Evolutionary conservation across 2,888 invertebrate species (phyloP), one percentile per base, ranked within the genome.

Genomic region (Ophion ellenae): DNA sequence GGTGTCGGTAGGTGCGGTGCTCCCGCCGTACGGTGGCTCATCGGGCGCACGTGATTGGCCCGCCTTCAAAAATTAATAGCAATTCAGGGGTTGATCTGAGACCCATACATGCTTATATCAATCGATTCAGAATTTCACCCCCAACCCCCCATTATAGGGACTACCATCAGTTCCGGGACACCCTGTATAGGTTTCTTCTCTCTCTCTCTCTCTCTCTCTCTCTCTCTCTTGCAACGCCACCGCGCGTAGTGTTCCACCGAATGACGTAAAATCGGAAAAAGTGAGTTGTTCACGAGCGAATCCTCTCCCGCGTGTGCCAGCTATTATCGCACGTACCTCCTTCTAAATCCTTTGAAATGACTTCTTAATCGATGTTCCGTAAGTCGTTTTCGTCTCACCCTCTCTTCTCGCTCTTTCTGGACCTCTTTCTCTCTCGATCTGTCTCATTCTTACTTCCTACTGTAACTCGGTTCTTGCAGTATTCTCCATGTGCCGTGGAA

Each of bases 311-410:
- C 45, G 10, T 11, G 59, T 64, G 17, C 82, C 57, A 32, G 64
- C 61, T 67, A 59, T 82, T 80, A 75, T 75, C 57, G 80, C 85
- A 90, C 87, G 28, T 53, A 28, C 67, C 11, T 59, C 75, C 81
- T 84, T 84, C 78, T 83, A 87, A 85, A 87, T 87, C 84, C 86
- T 81, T 6, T 6, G 45, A 66, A 90, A 91, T 86, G 89, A 89
- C 89, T 89, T 90, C 91, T 92, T 92, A 90, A 92, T 92, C 92
- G 90, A 90, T 91, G 90, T 90, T 87, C 85, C 61, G 84, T 87
- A 89, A 66, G 45, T 89, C 88, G 40, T 17, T 24, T 64, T n/a
- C n/a, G 28, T 10, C 32, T 45, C 28, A 24, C 45, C 9, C 45
- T 45, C 63, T 45, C 63, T 53, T 86, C 84, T 61, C 20, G 1